Base-by-base conservation (phyloP, 2,888 invertebrate species). In the Campoplex nolae region DNA sequence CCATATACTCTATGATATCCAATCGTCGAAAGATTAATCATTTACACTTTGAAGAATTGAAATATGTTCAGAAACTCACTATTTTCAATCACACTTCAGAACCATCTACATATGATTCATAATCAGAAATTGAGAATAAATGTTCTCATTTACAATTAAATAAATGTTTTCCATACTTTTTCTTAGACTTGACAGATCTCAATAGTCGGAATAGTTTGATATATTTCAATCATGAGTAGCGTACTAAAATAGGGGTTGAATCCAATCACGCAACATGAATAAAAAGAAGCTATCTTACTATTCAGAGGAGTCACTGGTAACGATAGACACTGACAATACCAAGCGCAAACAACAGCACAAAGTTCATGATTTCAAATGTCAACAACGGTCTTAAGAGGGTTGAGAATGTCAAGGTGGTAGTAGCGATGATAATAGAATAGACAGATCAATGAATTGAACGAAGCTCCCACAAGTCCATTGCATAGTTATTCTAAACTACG, bases 281-380 rank as follows among this genome's bases (percentile, higher is more conserved):
- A 7, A 38, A 68, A 35, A 13, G 11, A 68, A 67, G 56, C 32
- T 70, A 58, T 65, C 28, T 58, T 79, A 11, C 35, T n/a, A 78
- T 78, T 42, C 71, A 71, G 68, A 58, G 58, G 58, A 9, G 38
- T 35, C n/a, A 38, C 32, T 32, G 8, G 58, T 9, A n/a, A 70
- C 68, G 6, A 54, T 68, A 28, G 68, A 78, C 13, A 38, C 42
- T 18, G 42, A 38, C 32, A 32, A n/a, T 51, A 18, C 28, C n/a
- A 51, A 54, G 42, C 42, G 80, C 18, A 42, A 67, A 65, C 16
- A 67, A 45, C 13, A 42, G n/a, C 28, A n/a, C 28, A 67, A 75
- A 82, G 74, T 82, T 74, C 74, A 54, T 74, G 32, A 82, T 56
- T 67, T 67, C 74, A 82, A 82, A 82, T 82, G 74, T 65, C 81